Evolutionary conservation across 2,888 invertebrate species (phyloP), one percentile per base, ranked within the genome.

Genomic region (Cheilosia scutellata): DNA sequence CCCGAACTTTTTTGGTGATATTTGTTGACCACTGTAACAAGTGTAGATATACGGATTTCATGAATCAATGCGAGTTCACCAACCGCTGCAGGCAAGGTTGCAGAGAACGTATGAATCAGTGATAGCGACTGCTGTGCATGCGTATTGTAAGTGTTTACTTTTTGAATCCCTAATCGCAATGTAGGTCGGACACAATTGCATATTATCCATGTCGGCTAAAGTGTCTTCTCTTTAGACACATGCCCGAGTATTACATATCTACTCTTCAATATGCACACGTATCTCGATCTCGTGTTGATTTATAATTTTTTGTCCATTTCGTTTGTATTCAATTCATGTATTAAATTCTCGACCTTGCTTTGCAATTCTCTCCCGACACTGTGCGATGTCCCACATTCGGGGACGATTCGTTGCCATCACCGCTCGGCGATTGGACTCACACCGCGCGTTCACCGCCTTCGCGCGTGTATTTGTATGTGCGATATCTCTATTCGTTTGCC

Each of bases 311-410:
- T 47, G 25, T 42, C 31, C 51, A 11, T 53, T 79, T 66, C 44
- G 47, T 82, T 83, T 77, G 76, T 62, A 82, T 76, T 82, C 80
- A 86, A 79, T 75, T 82, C 68, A 71, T 82, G 63, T 75, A 82
- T 77, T 72, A 77, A 80, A 74, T 86, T 76, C 51, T 82, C 86
- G 86, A 86, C 86, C 86, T 86, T 86, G 80, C 80, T 72, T 27
- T 76, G 68, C 72, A 76, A 77, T 82, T 86, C 80, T 42, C 76
- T 77, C 66, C 76, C 80, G 76, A 86, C 76, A 77, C 80, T 82
- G 51, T 76, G 33, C n/a, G 72, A 57, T 86, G 86, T 66, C 80
- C 86, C 82, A 86, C 80, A 86, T 86, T 86, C 72, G 66, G 76
- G 62, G 76, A 86, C 65, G 66, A 66, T 76, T 68, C 75, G 62